Evolutionary conservation across 2,113 vertebrate species (phyloP).

Genomic region (Prunella himalayana): DNA sequence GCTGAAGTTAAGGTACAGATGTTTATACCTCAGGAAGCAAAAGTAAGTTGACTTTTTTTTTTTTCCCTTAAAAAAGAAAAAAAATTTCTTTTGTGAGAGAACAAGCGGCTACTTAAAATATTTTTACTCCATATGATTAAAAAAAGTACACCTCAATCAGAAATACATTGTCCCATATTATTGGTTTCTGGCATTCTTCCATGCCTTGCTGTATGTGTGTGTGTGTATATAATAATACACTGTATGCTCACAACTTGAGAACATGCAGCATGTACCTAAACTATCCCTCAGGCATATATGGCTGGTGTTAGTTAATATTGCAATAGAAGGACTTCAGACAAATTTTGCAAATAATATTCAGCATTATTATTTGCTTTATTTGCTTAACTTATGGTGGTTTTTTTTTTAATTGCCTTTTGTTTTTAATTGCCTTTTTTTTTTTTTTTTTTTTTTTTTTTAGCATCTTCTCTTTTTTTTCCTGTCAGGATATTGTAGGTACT

Average conservation of each 20-base stretch:
- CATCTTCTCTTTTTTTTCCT: background rate
- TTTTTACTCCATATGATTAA: background rate
- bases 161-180: background rate
- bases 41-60: background rate
- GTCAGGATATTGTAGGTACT: background rate
- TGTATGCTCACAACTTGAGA: background rate
- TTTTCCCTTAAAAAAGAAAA: background rate
- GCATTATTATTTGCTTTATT: background rate
- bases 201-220: background rate
- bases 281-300: background rate
- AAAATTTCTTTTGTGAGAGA: background rate
- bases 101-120: background rate
- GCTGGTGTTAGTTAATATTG: background rate
- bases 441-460: background rate
- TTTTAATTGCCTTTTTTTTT: background rate
- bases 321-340: background rate
- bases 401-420: background rate
- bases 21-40: constrained; percentile 22
- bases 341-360: background rate
- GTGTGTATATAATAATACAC: rapidly evolving
- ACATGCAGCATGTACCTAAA: background rate
- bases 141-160: background rate
- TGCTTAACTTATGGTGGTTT: background rate
- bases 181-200: background rate
- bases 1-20: constrained; percentile 10